These are phyloP conservation scores for Ischnura elegans DNA, from an alignment of 2,888 invertebrate genomes.

Conservation along the genomic window DNA sequence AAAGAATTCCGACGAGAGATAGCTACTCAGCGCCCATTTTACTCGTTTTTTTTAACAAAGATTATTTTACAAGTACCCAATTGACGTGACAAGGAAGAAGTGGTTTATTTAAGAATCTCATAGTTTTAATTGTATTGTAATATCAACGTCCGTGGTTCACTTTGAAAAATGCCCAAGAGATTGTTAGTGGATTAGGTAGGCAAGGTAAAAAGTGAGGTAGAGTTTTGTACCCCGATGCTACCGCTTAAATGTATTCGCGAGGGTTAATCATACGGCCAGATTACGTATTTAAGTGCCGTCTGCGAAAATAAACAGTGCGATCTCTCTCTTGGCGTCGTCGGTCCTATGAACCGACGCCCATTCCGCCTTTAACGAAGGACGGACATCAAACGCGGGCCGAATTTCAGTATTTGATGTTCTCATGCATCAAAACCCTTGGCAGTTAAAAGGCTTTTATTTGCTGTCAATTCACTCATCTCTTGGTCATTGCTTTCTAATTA, in stretches of 20 bases:
- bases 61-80: too few species aligned
- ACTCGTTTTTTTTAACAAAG: too few species aligned
- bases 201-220: too few species aligned
- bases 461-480: constrained; percentile 32
- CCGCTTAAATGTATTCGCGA: not conserved
- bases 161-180: not conserved
- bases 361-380: not conserved
- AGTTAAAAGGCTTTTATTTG: constrained; percentile 18
- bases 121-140: too few species aligned
- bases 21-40: too few species aligned
- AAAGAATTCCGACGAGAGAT: too few species aligned
- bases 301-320: constrained; percentile 33
- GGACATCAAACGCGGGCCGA: constrained; percentile 46
- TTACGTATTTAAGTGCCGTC: constrained; percentile 14
- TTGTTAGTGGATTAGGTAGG: not conserved
- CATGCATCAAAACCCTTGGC: constrained; percentile 40
- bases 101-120: too few species aligned
- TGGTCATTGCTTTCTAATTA: not conserved
- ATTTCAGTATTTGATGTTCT: constrained; percentile 40
- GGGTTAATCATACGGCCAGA: not conserved
- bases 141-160: too few species aligned
- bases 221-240: too few species aligned
- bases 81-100: too few species aligned
- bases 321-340: not conserved
- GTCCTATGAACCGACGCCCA: not conserved